Evolutionary conservation across 1,140 invertebrate genomes (phyloP), one percentile per base, ranked within the genome.

Genomic region (Tetranychus cinnabarinus): DNA sequence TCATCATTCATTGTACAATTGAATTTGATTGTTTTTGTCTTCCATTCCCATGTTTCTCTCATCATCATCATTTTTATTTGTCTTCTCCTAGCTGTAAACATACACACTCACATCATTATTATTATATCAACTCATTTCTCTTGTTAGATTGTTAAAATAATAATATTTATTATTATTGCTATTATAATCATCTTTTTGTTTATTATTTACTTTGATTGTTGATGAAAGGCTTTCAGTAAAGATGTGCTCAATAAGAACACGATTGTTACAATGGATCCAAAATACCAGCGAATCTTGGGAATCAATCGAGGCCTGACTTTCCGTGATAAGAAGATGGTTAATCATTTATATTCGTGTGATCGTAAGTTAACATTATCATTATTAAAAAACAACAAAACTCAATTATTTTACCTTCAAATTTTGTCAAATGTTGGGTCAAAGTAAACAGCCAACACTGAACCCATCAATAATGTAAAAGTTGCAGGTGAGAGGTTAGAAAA

Each of bases 281-380:
- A 63, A 31, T 37, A 63, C n/a, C 67, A 68, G 48, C 46, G 64
- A 45, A 52, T 66, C 1, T 56, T 68, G 13, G 65, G 64, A 13
- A 61, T 61, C 13, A 61, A 58, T 31, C 59, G 55, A 34, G 60
- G 61, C 12, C 42, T 68, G 13, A 65, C 60, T 46, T 68, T 68
- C 42, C 45, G 66, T 15, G 67, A 68, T 58, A 60, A 55, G 36
- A 68, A 67, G 54, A 52, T 67, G 10, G 63, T 62, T 13, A 68
- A 67, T 61, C 39, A 52, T 13, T 59, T 68, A 55, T 68, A 68
- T 54, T 48, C 48, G 39, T 68, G 67, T 31, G 45, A 61, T 46
- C 46, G 65, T 66, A 63, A 65, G 63, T 64, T n/a, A 42, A 42
- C 23, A 23, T 23, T 23, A 23, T 23, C 23, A 23, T 23, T 23